phyloP scores from a whole-genome alignment of 2,888 invertebrate species.

The Octonoba sinensis region DNA sequence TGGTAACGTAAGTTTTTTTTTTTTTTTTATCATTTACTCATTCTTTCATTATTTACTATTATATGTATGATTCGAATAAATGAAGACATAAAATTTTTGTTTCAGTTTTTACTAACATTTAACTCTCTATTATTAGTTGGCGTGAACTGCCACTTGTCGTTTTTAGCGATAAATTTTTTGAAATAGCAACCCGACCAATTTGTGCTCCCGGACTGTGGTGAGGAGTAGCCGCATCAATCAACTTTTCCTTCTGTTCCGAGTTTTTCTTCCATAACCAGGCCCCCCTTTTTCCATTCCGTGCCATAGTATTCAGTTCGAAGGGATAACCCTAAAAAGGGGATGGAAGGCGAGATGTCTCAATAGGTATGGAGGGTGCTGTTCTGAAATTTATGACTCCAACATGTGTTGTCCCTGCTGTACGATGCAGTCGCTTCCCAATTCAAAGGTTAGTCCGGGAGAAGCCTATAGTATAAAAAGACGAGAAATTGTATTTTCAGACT shows the following conservation, averaged over 20 bases:
- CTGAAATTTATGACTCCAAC: constrained; percentile 64
- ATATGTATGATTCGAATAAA: too few species aligned
- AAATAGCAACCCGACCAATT: constrained; percentile 42
- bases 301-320: constrained; percentile 52
- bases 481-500: constrained; percentile 25
- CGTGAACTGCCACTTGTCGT: constrained; percentile 20
- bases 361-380: constrained; percentile 55
- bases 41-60: too few species aligned
- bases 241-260: constrained; percentile 50
- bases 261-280: constrained; percentile 22
- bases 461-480: constrained; percentile 39
- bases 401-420: constrained; percentile 49
- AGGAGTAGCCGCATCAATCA: constrained; percentile 57
- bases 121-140: constrained; percentile 10
- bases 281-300: constrained; percentile 14
- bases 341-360: constrained; percentile 50
- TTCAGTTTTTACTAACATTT: constrained; percentile 1
- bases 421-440: constrained; percentile 23
- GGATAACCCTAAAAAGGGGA: constrained; percentile 19
- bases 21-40: too few species aligned
- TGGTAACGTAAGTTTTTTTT: too few species aligned
- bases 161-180: constrained; percentile 24
- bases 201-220: constrained; percentile 39
- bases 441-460: neutral
- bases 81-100: neutral